Evolutionary conservation across 2,797 vertebrate genomes (phyloP).

Genomic region (Xenopus petersii): DNA sequence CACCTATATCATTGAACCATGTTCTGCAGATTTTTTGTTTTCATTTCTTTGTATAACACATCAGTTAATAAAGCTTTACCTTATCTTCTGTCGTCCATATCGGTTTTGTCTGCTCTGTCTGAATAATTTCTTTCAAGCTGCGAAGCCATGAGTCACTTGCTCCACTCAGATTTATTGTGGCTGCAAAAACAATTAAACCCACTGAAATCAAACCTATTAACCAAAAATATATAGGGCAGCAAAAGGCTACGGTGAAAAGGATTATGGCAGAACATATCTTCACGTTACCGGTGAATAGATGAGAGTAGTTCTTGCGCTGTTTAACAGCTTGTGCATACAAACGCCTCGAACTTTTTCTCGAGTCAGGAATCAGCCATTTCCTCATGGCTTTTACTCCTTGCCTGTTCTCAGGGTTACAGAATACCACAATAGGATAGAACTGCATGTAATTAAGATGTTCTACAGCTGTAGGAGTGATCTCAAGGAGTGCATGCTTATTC

Average conservation of each 20-base stretch:
- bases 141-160: slow-evolving; percentile 77
- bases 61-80: slow-evolving; percentile 58
- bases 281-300: slow-evolving; percentile 83
- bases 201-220: too few species aligned
- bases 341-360: slow-evolving; percentile 87
- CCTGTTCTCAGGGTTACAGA: slow-evolving; percentile 83
- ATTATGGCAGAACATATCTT: too few species aligned
- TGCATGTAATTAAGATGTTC: slow-evolving; percentile 95
- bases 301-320: slow-evolving; percentile 79
- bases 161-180: slow-evolving; percentile 77
- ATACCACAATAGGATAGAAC: slow-evolving; percentile 94
- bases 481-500: slow-evolving; percentile 91
- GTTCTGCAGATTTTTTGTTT: too few species aligned
- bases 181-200: slow-evolving; percentile 49
- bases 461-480: slow-evolving; percentile 90
- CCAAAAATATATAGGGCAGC: too few species aligned
- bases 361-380: slow-evolving; percentile 80
- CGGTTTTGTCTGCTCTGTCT: slow-evolving; percentile 79
- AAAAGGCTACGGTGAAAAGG: too few species aligned
- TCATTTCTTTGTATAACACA: too few species aligned
- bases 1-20: too few species aligned
- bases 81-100: slow-evolving; percentile 88
- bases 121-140: slow-evolving; percentile 77
- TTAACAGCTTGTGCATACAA: slow-evolving; percentile 85
- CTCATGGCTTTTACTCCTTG: slow-evolving; percentile 89